Evolutionary conservation across 2,888 invertebrate genomes (phyloP), one percentile per base, ranked within the genome.

Genomic region (Eupithecia vulgata): DNA sequence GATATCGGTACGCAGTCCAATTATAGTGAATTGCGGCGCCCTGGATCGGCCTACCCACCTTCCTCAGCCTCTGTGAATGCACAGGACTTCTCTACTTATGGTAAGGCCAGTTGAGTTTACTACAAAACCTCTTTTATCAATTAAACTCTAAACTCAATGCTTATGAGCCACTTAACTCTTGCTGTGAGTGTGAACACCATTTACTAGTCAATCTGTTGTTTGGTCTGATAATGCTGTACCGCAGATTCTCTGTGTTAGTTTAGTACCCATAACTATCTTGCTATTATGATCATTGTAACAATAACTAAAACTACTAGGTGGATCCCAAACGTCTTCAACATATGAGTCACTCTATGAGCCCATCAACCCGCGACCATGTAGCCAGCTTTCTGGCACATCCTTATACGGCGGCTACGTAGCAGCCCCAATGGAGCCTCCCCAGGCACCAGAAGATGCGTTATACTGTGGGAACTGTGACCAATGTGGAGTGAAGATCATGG

Each of bases 401-500:
- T 81, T 95, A 42, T 95, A 95, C 81, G 95, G 95, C 35, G 95
- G 95, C 1, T 95, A 95, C 84, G 95, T 95, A 0, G 97, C 62
- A 35, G 62, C 98, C 0, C 97, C 98, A 83, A 97, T 96, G 21
- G 97, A 98, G 88, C 97, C 98, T 8, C 97, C 98, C 94, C 96
- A 97, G 64, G 96, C 96, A 77, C 95, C 95, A 15, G 94, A 95
- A 69, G 96, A 96, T 75, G 97, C 91, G 5, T 95, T 97, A 80
- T 96, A 96, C 81, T 97, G 96, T 90, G 99, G 99, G 0, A 97
- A 98, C 83, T 99, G 99, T 88, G 97, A 97, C 67, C 97, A 98
- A 83, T 99, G 99, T 91, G 97, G 97, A 0, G 97, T 98, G 83
- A 97, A 98, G 88, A 98, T 99, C 69, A 96, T 98, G 85, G 99